Percentiles rank a stretch among this genome's conserved stretches.
Conservation (phyloP, 2,888 invertebrate species). For the Ditylenchus weischeri region DNA sequence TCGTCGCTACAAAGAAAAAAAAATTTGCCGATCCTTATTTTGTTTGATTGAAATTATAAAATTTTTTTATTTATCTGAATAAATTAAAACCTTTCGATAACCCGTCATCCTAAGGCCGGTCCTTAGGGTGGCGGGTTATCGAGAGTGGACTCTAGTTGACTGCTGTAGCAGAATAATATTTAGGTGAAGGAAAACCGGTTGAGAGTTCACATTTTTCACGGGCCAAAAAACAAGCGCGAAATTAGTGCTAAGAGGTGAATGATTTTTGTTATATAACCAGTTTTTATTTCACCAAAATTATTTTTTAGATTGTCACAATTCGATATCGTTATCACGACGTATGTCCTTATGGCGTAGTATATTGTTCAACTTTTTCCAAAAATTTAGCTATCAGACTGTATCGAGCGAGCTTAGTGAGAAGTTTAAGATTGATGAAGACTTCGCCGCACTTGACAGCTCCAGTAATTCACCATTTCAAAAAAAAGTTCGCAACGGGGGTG, state of each 20-base stretch:
- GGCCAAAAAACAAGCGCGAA: conserved; percentile 65
- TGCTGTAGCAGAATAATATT: conserved; percentile 64
- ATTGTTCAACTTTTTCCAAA: neutral
- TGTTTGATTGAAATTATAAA: too few species aligned
- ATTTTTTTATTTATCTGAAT: too few species aligned
- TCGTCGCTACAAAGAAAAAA: too few species aligned
- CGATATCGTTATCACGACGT: neutral
- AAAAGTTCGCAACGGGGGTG: neutral
- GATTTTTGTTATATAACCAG: neutral
- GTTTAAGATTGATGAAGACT: conserved; percentile 25
- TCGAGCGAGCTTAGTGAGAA: conserved; percentile 58
- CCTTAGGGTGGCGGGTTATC: too few species aligned
- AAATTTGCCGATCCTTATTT: too few species aligned
- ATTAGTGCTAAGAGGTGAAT: conserved; percentile 30
- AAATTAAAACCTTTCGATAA: too few species aligned
- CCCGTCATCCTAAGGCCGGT: too few species aligned
- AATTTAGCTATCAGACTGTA: conserved; percentile 73
- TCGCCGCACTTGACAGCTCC: neutral
- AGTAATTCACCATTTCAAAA: conserved; percentile 9
- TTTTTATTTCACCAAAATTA: too few species aligned
- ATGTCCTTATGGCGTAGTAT: conserved; percentile 11
- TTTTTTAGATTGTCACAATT: too few species aligned
- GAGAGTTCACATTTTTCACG: conserved; percentile 75
- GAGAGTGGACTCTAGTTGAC: too few species aligned
- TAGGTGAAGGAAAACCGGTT: conserved; percentile 67